A percentile compares a stretch with the other conserved stretches of the same genome.
phyloP scores from a whole-genome alignment of 1,140 invertebrate genomes.

The Luehdorfia chinensis region DNA sequence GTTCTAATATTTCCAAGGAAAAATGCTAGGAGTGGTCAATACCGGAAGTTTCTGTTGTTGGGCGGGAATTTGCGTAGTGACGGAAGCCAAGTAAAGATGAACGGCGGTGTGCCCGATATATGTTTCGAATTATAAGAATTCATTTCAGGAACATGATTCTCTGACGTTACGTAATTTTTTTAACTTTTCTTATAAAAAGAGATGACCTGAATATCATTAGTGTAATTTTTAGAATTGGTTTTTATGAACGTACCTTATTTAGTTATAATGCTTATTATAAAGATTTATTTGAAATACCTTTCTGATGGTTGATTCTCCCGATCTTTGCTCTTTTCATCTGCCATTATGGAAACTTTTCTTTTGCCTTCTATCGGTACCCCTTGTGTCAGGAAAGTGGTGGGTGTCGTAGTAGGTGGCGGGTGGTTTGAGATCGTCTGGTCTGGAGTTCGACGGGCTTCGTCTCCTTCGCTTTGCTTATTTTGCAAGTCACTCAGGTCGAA shows the following conservation, averaged over 20 bases:
- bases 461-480: conserved; percentile 39
- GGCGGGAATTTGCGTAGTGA: too few species aligned
- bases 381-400: conserved; percentile 9
- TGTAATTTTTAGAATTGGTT: too few species aligned
- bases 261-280: too few species aligned
- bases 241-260: too few species aligned
- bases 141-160: not conserved
- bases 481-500: conserved; percentile 71
- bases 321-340: conserved; percentile 61
- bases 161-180: not conserved
- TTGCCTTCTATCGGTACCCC: conserved; percentile 42
- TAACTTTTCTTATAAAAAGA: not conserved
- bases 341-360: conserved; percentile 70
- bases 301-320: conserved; percentile 60
- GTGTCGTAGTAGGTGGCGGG: conserved; percentile 16
- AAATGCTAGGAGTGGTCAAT: conserved; percentile 8
- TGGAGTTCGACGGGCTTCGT: conserved; percentile 7
- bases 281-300: too few species aligned
- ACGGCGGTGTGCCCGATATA: conserved; percentile 2
- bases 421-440: conserved; percentile 12
- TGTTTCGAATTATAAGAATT: conserved; percentile 12
- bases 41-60: conserved; percentile 11
- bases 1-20: conserved; percentile 14
- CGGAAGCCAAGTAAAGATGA: conserved; percentile 5
- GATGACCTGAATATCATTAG: too few species aligned